Percentiles rank a stretch among this genome's conserved stretches.
Evolutionary conservation across 2,888 invertebrate genomes (phyloP).

Genomic region (Hymenopus coronatus): DNA sequence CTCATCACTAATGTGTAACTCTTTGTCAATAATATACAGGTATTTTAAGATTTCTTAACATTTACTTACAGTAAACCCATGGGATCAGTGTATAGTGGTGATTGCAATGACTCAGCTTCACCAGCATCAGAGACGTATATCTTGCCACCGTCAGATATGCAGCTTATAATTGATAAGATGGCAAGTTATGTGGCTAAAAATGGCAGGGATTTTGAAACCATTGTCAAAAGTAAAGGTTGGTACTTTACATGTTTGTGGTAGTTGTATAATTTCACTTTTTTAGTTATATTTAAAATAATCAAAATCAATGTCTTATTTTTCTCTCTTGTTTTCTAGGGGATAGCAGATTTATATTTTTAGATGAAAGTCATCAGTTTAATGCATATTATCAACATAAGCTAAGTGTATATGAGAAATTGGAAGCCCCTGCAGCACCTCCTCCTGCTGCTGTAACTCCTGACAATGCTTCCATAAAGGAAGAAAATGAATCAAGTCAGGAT

Average conservation of each 20-base stretch:
- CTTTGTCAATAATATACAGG: too few relatives aligned
- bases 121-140: not conserved
- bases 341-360: constrained; percentile 82
- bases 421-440: not conserved
- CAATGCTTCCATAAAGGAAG: not conserved
- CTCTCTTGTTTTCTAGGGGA: constrained; percentile 53
- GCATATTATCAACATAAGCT: constrained; percentile 67
- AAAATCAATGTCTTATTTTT: not conserved
- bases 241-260: not conserved
- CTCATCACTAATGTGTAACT: too few relatives aligned
- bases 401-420: constrained; percentile 24
- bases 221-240: constrained; percentile 68
- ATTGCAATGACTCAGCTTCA: not conserved
- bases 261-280: not conserved
- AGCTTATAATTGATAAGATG: constrained; percentile 92
- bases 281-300: not conserved
- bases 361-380: constrained; percentile 72
- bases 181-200: constrained; percentile 95
- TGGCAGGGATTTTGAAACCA: constrained; percentile 89
- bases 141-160: constrained; percentile 69
- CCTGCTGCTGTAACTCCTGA: not conserved
- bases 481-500: constrained; percentile 26
- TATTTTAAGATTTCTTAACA: too few relatives aligned
- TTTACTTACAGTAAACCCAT: not conserved
- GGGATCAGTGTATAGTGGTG: not conserved